Evolutionary conservation across 2,113 vertebrate species (phyloP).

Genomic region (Gallinago jamesoni): DNA sequence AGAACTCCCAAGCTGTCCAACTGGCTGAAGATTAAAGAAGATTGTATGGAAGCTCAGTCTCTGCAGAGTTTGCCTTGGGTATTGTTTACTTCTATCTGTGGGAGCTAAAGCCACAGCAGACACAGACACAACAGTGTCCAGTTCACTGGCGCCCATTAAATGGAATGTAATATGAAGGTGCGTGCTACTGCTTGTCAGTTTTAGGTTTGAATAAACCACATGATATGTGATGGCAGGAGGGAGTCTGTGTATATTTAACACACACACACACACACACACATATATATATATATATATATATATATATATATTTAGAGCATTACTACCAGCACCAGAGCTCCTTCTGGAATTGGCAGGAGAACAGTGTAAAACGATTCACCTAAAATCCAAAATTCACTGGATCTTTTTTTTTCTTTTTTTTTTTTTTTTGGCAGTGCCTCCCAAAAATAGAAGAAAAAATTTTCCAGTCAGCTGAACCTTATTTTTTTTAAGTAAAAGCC

Average conservation of each 20-base stretch:
- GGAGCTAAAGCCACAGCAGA: constrained; percentile 23
- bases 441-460: neutral
- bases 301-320: neutral
- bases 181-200: neutral
- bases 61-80: neutral
- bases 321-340: constrained; percentile 25
- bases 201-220: neutral
- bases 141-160: neutral
- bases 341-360: constrained; percentile 40
- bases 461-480: neutral
- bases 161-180: neutral
- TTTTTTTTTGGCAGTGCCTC: neutral
- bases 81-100: constrained; percentile 36
- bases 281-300: neutral
- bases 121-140: constrained; percentile 40
- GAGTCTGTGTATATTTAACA: constrained; percentile 12
- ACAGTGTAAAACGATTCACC: constrained; percentile 46
- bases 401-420: neutral
- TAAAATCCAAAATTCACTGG: constrained; percentile 36
- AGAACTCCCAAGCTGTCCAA: neutral
- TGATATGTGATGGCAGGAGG: constrained; percentile 3
- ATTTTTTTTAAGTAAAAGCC: neutral
- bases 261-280: too few relatives aligned
- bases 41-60: neutral
- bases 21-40: constrained; percentile 35